A percentile compares a stretch with the other conserved stretches of the same genome.
Evolutionary conservation across 1,140 invertebrate genomes (phyloP).

Genomic region (Drosophila sucinea): DNA sequence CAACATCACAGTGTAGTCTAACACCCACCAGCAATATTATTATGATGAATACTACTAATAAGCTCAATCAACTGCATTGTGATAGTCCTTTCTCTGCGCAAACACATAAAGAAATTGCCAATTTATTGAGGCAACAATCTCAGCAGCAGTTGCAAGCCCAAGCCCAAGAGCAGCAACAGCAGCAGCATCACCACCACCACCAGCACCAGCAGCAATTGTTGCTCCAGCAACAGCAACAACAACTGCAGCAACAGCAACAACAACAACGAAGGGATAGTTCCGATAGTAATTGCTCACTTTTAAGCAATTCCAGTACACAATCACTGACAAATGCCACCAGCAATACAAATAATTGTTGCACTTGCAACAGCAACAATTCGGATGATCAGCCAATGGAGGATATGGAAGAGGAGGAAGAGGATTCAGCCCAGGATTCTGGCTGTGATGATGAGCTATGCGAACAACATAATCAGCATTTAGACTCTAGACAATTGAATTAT

Average conservation of each 20-base stretch:
- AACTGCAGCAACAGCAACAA: slow-evolving; percentile 50
- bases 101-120: slow-evolving; percentile 80
- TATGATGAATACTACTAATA: slow-evolving; percentile 14
- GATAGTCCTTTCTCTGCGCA: slow-evolving; percentile 76
- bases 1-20: slow-evolving; percentile 12
- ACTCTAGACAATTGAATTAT: slow-evolving; percentile 71
- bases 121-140: slow-evolving; percentile 71
- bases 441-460: slow-evolving; percentile 85
- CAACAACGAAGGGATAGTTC: slow-evolving; percentile 72
- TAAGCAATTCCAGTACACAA: slow-evolving; percentile 77
- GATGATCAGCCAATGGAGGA: slow-evolving; percentile 54
- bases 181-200: slow-evolving; percentile 16
- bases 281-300: slow-evolving; percentile 78
- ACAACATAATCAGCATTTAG: slow-evolving; percentile 66
- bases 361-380: slow-evolving; percentile 50
- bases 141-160: slow-evolving; percentile 22
- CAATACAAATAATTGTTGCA: slow-evolving; percentile 64
- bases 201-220: slow-evolving; percentile 3
- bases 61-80: slow-evolving; percentile 68
- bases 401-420: slow-evolving; percentile 76
- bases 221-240: slow-evolving; percentile 53
- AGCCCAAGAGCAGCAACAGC: slow-evolving; percentile 34
- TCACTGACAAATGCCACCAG: slow-evolving; percentile 46
- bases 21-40: slow-evolving; percentile 50
- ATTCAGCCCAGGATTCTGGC: slow-evolving; percentile 84